Percentiles rank a stretch among this genome's conserved stretches.
phyloP scores from a whole-genome alignment of 92 coral and sea anemone genomes.

The Desmophyllum pertusum region DNA sequence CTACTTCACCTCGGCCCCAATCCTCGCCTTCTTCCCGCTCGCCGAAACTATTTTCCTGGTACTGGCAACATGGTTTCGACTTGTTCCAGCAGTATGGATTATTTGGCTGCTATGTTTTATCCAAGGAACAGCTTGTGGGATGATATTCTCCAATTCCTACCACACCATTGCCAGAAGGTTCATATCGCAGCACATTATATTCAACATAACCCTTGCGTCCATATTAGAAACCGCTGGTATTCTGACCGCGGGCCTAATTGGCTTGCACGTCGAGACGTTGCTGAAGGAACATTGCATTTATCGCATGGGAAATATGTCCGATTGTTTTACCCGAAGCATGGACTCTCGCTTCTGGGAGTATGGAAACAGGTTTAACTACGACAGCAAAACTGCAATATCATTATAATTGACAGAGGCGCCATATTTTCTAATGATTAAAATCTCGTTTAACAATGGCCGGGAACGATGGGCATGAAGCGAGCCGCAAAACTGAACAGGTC shows the following conservation, averaged over 20 bases:
- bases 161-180: slow-evolving; percentile 59
- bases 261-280: slow-evolving; percentile 66
- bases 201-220: slow-evolving; percentile 60
- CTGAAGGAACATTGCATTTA: slow-evolving; percentile 63
- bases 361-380: slow-evolving; percentile 32
- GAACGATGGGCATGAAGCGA: too few relatives aligned
- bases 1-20: slow-evolving; percentile 42
- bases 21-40: slow-evolving; percentile 61
- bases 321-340: slow-evolving; percentile 51
- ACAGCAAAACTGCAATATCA: slow-evolving; percentile 14
- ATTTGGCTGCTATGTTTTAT: slow-evolving; percentile 62
- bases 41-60: slow-evolving; percentile 62
- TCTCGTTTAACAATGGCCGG: too few relatives aligned
- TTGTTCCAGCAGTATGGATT: slow-evolving; percentile 61
- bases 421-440: not conserved
- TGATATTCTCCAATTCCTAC: slow-evolving; percentile 62
- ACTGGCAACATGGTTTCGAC: slow-evolving; percentile 67
- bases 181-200: slow-evolving; percentile 45
- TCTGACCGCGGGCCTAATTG: slow-evolving; percentile 75
- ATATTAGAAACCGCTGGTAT: slow-evolving; percentile 74
- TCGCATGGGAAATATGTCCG: slow-evolving; percentile 24
- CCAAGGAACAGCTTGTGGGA: slow-evolving; percentile 67
- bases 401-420: not conserved
- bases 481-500: too few relatives aligned
- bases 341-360: slow-evolving; percentile 50